Evolutionary conservation across 2,797 vertebrate species (phyloP).

Genomic region (Mastacembelus armatus): DNA sequence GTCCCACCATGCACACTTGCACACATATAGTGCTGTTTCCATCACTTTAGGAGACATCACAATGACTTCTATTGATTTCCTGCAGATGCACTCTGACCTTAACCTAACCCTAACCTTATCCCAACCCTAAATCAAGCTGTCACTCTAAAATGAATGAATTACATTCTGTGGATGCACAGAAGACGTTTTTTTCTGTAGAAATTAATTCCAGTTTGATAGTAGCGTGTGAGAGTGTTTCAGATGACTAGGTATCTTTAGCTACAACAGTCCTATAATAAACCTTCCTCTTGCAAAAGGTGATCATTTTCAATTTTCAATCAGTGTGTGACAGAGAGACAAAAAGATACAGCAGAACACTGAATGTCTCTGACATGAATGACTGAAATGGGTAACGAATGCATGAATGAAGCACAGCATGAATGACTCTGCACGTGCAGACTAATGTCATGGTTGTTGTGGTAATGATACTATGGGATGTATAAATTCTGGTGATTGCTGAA

Average conservation of each 20-base stretch:
- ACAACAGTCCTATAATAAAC: not conserved
- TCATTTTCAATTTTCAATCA: too few species aligned
- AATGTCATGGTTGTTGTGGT: conserved; percentile 54
- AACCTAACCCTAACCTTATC: too few species aligned
- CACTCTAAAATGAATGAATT: too few species aligned
- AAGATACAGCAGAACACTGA: not conserved
- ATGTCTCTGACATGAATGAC: conserved; percentile 1
- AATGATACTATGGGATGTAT: conserved; percentile 18
- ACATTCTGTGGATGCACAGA: too few species aligned
- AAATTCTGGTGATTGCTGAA: conserved; percentile 10
- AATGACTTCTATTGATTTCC: too few species aligned
- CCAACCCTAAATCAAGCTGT: too few species aligned
- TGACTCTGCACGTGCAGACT: conserved; percentile 22
- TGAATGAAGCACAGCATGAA: conserved; percentile 35
- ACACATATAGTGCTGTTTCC: not conserved
- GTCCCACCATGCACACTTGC: not conserved
- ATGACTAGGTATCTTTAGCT: not conserved
- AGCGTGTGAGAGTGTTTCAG: not conserved
- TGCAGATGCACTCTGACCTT: too few species aligned
- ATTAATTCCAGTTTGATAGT: not conserved
- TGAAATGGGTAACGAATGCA: conserved; percentile 16
- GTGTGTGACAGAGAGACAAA: not conserved
- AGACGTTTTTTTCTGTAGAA: conserved; percentile 28
- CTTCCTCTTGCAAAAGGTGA: not conserved
- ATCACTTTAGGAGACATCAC: too few species aligned